Evolutionary conservation across 2,888 invertebrate genomes (phyloP), one percentile per base, ranked within the genome.

Genomic region (Drosophila peninsularis): DNA sequence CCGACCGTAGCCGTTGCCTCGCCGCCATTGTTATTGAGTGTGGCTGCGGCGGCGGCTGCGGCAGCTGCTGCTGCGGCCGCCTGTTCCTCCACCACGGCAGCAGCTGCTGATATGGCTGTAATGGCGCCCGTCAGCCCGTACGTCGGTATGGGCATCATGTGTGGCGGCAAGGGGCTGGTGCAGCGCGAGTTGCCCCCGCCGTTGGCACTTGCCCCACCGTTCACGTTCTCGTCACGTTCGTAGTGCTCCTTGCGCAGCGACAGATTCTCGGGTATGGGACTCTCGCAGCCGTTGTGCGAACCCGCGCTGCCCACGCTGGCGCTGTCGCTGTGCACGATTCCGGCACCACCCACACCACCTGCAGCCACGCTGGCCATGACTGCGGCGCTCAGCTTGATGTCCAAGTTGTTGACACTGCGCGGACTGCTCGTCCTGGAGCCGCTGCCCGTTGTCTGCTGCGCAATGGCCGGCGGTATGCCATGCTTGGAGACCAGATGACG

Each of bases 401-500:
- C 81, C 32, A 74, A 61, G 47, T 71, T 39, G 17, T 50, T 50
- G 36, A 36, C 63, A 49, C 54, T 64, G 14, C 62, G 61, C n/a
- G 55, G 62, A 50, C 68, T 69, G 65, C 71, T 76, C 11, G 72
- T 73, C 10, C 86, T 70, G 7, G 80, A 75, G n/a, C 86, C 73
- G 50, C 76, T 80, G 64, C 90, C 84, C 1, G 82, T 83, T 3
- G 90, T 82, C 71, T 90, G 90, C 44, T 90, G 89, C 0, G 91
- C 91, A 41, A 91, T 79, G 7, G 80, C 76, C 44, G 89, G 73
- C 13, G 90, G 90, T 63, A 92, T 88, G 65, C 91, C 91, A 82
- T 93, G 93, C 71, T 93, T 93, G 52, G 92, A 92, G 30, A 90
- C 90, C 87, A 93, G 83, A 82, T 93, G 93, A 7, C 93, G 90